Base-by-base conservation (phyloP, 1,140 invertebrate genomes). In the Heliothis virescens region DNA sequence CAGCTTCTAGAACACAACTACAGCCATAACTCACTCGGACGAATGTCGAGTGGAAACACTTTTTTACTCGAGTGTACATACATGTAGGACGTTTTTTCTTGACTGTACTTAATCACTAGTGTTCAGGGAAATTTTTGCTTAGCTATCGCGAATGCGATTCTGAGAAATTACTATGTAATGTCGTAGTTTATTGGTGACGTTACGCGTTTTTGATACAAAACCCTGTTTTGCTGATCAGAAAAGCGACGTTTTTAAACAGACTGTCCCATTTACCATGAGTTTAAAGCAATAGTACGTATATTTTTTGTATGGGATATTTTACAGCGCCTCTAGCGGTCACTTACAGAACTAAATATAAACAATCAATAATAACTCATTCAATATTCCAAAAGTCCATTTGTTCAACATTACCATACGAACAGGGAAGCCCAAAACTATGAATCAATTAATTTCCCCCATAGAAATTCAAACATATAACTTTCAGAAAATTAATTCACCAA, bases 21-120 rank as follows among this genome's bases (percentile, higher is more conserved):
- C 75, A 52, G 55, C 26, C 53, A 79, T 79, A 79, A 79, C 48
- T 79, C 77, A 79, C 63, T 47, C 29, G 65, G 52, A 59, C 77
- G 53, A 79, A 69, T 79, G 77, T 69, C 77, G 65, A 60, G 63
- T 41, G 63, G 7, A 41, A 63, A 18, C 60, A 71, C 65, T 79
- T 79, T 79, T 79, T 55, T 65, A 52, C 74, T 53, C 65, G 53
- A 29, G 12, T 62, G 52, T 79, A 50, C 60, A 60, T 29, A 65
- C 63, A 48, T 48, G 53, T 41, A 57, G 7, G 48, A 50, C 15
- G 53, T 79, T 79, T 79, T 79, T 60, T 34, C 53, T 47, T 41
- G 34, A 59, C 63, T 60, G 77, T 62, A 79, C 63, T 79, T 79
- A 79, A 79, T 79, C 77, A 79, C 77, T 29, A 13, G 15, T n/a